Evolutionary conservation across 2,888 invertebrate genomes (phyloP).

Genomic region (Neuroscelio doddi): DNA sequence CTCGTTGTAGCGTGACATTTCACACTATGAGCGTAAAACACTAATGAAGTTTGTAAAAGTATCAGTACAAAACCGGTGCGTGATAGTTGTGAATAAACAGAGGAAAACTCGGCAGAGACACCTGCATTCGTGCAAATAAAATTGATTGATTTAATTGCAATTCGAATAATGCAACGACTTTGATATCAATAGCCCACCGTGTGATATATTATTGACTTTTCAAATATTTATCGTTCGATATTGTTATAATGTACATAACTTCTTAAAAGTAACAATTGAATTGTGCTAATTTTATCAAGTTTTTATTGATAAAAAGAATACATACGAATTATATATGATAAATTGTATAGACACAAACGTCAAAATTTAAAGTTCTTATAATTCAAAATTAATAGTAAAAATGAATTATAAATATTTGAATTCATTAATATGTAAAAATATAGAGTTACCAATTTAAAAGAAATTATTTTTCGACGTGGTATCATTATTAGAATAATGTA

Average conservation of each 20-base stretch:
- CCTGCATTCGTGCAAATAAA: constrained; percentile 35
- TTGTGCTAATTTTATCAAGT: too few species aligned
- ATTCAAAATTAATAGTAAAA: too few species aligned
- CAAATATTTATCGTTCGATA: constrained; percentile 32
- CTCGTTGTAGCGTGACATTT: constrained; percentile 39
- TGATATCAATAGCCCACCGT: constrained; percentile 20
- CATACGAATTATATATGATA: too few species aligned
- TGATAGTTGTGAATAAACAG: constrained; percentile 43
- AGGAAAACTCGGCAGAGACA: constrained; percentile 20
- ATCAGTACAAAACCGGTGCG: constrained; percentile 35
- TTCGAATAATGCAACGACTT: constrained; percentile 38
- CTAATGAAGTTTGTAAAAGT: constrained; percentile 46
- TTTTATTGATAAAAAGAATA: too few species aligned
- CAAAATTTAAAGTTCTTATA: too few species aligned
- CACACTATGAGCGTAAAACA: constrained; percentile 40
- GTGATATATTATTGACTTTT: constrained; percentile 28
- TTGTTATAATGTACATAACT: constrained; percentile 37
- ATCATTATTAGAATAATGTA: too few species aligned
- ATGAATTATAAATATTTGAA: too few species aligned
- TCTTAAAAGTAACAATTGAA: too few species aligned
- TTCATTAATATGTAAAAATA: too few species aligned
- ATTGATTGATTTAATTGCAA: constrained; percentile 41
- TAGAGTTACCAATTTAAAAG: too few species aligned
- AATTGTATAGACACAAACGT: too few species aligned
- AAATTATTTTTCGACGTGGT: too few species aligned